Conservation (phyloP, 2,888 invertebrate species). For the Orthosia gothica region DNA sequence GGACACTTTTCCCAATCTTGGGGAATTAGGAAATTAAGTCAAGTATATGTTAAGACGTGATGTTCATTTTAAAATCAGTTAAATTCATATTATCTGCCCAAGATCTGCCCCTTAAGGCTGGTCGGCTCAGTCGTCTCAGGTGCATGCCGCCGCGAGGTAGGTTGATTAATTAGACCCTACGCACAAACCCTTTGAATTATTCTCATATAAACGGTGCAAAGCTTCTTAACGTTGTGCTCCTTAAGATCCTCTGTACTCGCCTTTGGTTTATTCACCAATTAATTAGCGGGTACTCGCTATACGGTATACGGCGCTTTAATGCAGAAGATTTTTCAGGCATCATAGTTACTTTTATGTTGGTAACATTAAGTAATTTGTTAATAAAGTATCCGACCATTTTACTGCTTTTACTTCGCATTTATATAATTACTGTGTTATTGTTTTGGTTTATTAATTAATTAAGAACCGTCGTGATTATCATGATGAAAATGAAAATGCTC, state of each 20-base stretch:
- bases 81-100: too few species aligned
- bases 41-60: too few species aligned
- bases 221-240: conserved; percentile 80
- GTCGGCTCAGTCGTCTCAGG: conserved; percentile 75
- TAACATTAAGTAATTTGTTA: conserved; percentile 36
- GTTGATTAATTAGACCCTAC: conserved; percentile 84
- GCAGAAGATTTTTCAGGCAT: neutral
- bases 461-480: neutral
- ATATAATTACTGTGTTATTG: neutral
- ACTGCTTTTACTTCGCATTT: too few species aligned
- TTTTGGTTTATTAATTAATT: neutral
- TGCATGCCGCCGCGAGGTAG: conserved; percentile 76
- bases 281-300: conserved; percentile 70
- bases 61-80: too few species aligned
- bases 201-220: conserved; percentile 79
- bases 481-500: neutral
- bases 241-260: conserved; percentile 75
- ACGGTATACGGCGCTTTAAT: neutral
- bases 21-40: too few species aligned
- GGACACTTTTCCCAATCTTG: too few species aligned
- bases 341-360: conserved; percentile 15
- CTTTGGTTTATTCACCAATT: conserved; percentile 79
- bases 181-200: conserved; percentile 83
- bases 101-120: neutral
- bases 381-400: too few species aligned